A percentile compares a stretch with the other conserved stretches of the same genome.
Conservation (phyloP, 2,888 invertebrate genomes). For the Gisinianus flammeolus region DNA sequence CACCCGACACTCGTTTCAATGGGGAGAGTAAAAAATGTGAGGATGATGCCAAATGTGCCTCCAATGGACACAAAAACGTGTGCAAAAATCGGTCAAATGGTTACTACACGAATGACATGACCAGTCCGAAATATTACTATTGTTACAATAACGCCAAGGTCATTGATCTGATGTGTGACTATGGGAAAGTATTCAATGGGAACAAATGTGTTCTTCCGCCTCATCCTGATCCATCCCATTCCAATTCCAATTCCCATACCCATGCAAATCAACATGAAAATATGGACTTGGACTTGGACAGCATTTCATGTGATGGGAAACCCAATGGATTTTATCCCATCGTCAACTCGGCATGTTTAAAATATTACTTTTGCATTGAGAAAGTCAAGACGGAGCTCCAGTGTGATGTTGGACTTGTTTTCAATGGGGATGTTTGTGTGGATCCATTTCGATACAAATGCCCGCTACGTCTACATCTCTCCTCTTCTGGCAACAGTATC, state of each 20-base stretch:
- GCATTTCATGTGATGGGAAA: slow-evolving; percentile 45
- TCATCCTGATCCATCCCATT: not conserved
- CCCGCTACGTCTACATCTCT: not conserved
- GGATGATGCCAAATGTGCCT: slow-evolving; percentile 48
- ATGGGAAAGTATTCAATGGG: slow-evolving; percentile 51
- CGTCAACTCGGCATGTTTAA: slow-evolving; percentile 46
- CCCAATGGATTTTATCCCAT: slow-evolving; percentile 56
- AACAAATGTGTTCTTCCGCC: slow-evolving; percentile 29
- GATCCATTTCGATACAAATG: slow-evolving; percentile 49
- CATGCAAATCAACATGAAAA: slow-evolving; percentile 25
- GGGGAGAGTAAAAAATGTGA: slow-evolving; percentile 51
- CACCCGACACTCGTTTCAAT: slow-evolving; percentile 50
- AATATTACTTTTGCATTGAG: slow-evolving; percentile 56
- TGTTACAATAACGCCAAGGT: slow-evolving; percentile 57
- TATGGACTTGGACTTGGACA: not conserved
- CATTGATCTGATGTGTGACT: slow-evolving; percentile 51
- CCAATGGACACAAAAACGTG: slow-evolving; percentile 44
- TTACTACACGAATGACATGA: slow-evolving; percentile 49
- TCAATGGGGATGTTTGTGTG: slow-evolving; percentile 58
- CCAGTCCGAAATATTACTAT: slow-evolving; percentile 53
- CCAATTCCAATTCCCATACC: not conserved
- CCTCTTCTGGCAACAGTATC: not conserved
- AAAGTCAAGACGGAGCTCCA: slow-evolving; percentile 53
- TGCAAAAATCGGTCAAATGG: slow-evolving; percentile 53
- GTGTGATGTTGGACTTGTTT: slow-evolving; percentile 51